phyloP scores from a whole-genome alignment of 2,113 vertebrate species.

The Caretta caretta region DNA sequence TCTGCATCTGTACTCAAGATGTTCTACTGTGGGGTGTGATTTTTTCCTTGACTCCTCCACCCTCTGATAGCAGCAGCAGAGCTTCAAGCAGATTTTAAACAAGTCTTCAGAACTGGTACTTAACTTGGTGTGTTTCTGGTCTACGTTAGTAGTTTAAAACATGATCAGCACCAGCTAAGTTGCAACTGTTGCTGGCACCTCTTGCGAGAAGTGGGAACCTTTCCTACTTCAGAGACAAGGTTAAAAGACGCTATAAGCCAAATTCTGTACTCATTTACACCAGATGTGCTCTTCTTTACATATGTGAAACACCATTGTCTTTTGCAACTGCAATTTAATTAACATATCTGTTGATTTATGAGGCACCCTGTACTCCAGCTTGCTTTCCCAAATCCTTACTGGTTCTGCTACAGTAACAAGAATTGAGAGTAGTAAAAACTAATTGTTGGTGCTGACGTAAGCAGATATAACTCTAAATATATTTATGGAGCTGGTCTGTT shows the following conservation, averaged over 20 bases:
- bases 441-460: not conserved
- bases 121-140: not conserved
- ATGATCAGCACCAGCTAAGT: not conserved
- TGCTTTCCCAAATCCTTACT: not conserved
- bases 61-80: not conserved
- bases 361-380: not conserved
- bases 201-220: not conserved
- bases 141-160: not conserved
- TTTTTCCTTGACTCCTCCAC: not conserved
- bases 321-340: not conserved
- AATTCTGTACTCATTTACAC: not conserved
- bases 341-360: not conserved
- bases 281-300: rapidly evolving
- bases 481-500: not conserved
- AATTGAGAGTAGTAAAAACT: not conserved
- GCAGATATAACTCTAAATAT: not conserved
- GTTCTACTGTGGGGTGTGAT: not conserved
- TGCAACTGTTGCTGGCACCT: not conserved
- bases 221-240: not conserved
- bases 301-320: not conserved
- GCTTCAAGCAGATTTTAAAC: not conserved
- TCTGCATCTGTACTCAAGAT: not conserved
- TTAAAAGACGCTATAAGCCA: not conserved
- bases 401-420: not conserved
- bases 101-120: not conserved